phyloP scores from a whole-genome alignment of 2,888 invertebrate genomes.

The Stenchaetothrips biformis region DNA sequence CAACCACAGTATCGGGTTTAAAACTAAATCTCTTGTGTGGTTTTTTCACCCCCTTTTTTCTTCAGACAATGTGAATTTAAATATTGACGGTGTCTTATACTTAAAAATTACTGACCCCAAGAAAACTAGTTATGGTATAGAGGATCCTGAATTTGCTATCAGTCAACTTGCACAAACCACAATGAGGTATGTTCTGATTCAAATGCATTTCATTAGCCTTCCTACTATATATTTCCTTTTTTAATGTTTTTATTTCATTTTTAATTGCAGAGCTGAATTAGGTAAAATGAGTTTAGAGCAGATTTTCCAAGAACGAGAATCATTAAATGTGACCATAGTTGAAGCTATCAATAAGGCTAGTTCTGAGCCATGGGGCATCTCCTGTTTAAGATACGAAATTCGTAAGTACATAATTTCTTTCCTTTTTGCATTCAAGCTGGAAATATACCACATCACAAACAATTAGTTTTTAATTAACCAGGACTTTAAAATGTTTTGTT shows the following conservation, averaged over 20 bases:
- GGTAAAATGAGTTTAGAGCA: constrained; percentile 96
- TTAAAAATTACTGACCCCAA: constrained; percentile 90
- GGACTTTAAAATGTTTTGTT: background rate
- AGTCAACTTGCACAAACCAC: constrained; percentile 99
- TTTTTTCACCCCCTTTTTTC: constrained; percentile 33
- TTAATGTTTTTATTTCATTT: constrained; percentile 25
- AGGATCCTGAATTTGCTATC: constrained; percentile 98
- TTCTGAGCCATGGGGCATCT: constrained; percentile 91
- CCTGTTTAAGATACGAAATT: constrained; percentile 92
- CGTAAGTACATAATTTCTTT: constrained; percentile 53
- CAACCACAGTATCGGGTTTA: background rate
- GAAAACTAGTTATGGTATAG: constrained; percentile 94
- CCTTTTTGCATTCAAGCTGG: too few species aligned
- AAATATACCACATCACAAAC: too few species aligned
- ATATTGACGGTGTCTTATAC: constrained; percentile 95
- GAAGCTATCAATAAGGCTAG: constrained; percentile 97
- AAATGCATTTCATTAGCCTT: background rate
- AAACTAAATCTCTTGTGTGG: background rate
- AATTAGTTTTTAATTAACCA: too few species aligned
- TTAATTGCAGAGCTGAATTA: constrained; percentile 66
- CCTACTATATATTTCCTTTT: background rate
- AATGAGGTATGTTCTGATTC: constrained; percentile 65
- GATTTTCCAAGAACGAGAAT: constrained; percentile 94
- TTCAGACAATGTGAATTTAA: constrained; percentile 90
- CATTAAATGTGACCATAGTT: constrained; percentile 89